Evolutionary conservation across 35 echinoderm and acorn worm genomes (phyloP).

Genomic region (Anneissia japonica): DNA sequence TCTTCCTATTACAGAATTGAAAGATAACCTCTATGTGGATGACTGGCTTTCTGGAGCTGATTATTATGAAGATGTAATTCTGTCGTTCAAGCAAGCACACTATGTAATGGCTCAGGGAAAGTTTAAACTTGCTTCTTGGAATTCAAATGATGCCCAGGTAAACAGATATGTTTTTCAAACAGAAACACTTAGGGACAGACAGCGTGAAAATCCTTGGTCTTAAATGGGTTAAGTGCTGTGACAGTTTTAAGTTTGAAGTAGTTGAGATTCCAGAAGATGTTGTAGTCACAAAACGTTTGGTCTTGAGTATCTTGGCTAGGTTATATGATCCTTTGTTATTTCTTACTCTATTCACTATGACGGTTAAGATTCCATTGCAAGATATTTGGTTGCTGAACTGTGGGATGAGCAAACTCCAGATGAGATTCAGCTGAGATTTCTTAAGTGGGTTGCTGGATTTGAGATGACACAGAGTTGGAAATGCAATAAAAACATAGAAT

Average conservation of each 20-base stretch:
- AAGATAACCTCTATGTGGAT: slow-evolving; percentile 40
- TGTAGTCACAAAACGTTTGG: slow-evolving; percentile 4
- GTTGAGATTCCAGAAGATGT: neutral
- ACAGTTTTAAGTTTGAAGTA: slow-evolving; percentile 15
- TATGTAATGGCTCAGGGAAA: slow-evolving; percentile 25
- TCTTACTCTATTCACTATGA: slow-evolving; percentile 22
- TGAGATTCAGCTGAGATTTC: neutral
- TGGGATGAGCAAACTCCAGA: slow-evolving; percentile 8
- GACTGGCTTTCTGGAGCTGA: slow-evolving; percentile 23
- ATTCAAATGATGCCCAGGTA: slow-evolving; percentile 21
- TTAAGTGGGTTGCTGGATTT: slow-evolving; percentile 17
- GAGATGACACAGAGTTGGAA: neutral
- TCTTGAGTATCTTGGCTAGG: neutral
- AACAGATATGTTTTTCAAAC: slow-evolving; percentile 20
- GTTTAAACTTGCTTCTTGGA: slow-evolving; percentile 35
- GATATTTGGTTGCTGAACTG: slow-evolving; percentile 21
- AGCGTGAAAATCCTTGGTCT: slow-evolving; percentile 22
- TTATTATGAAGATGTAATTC: slow-evolving; percentile 31
- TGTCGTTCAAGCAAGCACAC: slow-evolving; percentile 17
- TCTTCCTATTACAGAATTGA: slow-evolving; percentile 19
- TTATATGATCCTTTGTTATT: slow-evolving; percentile 21
- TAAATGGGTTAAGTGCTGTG: slow-evolving; percentile 5
- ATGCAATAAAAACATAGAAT: neutral
- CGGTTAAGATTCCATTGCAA: slow-evolving; percentile 21
- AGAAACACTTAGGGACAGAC: neutral